Conservation (phyloP, 2,888 invertebrate genomes). For the Diadromus collaris region DNA sequence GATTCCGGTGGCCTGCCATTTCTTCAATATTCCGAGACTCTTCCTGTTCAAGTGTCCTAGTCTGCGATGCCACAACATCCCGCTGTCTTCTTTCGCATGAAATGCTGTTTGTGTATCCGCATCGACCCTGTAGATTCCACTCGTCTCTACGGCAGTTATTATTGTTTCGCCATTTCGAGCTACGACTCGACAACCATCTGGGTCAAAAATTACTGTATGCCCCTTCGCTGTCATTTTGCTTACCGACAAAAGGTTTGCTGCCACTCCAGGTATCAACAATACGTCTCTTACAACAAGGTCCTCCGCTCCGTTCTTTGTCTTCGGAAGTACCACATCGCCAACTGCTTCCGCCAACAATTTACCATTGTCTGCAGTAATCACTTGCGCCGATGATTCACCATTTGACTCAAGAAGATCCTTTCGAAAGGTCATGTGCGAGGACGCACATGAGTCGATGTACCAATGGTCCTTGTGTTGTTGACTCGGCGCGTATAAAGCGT, state of each 20-base stretch:
- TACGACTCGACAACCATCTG: constrained; percentile 16
- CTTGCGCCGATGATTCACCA: not conserved
- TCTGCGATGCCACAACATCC: constrained; percentile 66
- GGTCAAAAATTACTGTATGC: constrained; percentile 26
- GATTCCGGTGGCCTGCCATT: constrained; percentile 35
- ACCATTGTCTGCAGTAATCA: constrained; percentile 50
- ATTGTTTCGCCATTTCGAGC: constrained; percentile 9
- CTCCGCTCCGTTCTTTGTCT: not conserved
- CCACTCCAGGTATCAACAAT: constrained; percentile 52
- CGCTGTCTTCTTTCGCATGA: constrained; percentile 55
- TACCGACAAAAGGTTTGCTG: constrained; percentile 61
- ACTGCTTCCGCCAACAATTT: constrained; percentile 46
- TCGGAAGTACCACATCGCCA: constrained; percentile 54
- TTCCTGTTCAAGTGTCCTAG: constrained; percentile 64
- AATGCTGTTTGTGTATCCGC: constrained; percentile 2
- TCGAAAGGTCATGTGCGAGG: constrained; percentile 64
- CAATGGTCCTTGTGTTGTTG: constrained; percentile 78
- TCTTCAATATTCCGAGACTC: constrained; percentile 53
- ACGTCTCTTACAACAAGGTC: constrained; percentile 27
- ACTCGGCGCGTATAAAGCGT: constrained; percentile 72
- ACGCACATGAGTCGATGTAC: constrained; percentile 74
- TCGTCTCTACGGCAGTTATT: constrained; percentile 9
- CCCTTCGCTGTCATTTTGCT: constrained; percentile 48
- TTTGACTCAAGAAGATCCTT: not conserved
- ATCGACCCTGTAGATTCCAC: constrained; percentile 25